Conservation (phyloP, 2,888 invertebrate genomes). For the Chaetoderma sp. region DNA sequence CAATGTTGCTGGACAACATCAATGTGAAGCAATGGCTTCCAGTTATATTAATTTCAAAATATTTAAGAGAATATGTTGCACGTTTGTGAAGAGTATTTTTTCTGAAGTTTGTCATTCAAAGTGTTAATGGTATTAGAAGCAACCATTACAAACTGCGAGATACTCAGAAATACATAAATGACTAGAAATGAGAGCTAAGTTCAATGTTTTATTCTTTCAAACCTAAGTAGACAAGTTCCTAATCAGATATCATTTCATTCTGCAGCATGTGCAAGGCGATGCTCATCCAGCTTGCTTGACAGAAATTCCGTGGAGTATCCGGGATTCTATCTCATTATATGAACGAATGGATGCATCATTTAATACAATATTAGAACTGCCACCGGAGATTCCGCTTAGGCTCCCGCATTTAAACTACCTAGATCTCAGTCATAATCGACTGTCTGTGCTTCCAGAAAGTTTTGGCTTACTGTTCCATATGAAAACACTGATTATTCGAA, state of each 20-base stretch:
- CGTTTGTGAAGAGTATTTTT: too few species aligned
- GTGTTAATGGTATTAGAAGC: too few species aligned
- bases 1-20: too few species aligned
- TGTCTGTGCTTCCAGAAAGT: constrained; percentile 62
- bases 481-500: constrained; percentile 53
- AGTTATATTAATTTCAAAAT: not conserved
- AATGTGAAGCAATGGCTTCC: constrained; percentile 43
- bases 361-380: constrained; percentile 64
- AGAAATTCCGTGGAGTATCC: constrained; percentile 62
- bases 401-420: constrained; percentile 65
- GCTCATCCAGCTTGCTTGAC: constrained; percentile 55
- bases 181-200: too few species aligned
- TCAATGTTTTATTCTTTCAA: too few species aligned
- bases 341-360: constrained; percentile 66
- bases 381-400: constrained; percentile 63
- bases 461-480: constrained; percentile 67
- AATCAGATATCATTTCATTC: constrained; percentile 11
- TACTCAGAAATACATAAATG: too few species aligned
- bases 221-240: too few species aligned
- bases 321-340: constrained; percentile 65
- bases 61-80: not conserved
- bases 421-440: constrained; percentile 64
- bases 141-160: too few species aligned
- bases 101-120: too few species aligned
- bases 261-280: constrained; percentile 66